Conservation (phyloP, 2,113 vertebrate genomes). For the Syrrhaptes paradoxus region DNA sequence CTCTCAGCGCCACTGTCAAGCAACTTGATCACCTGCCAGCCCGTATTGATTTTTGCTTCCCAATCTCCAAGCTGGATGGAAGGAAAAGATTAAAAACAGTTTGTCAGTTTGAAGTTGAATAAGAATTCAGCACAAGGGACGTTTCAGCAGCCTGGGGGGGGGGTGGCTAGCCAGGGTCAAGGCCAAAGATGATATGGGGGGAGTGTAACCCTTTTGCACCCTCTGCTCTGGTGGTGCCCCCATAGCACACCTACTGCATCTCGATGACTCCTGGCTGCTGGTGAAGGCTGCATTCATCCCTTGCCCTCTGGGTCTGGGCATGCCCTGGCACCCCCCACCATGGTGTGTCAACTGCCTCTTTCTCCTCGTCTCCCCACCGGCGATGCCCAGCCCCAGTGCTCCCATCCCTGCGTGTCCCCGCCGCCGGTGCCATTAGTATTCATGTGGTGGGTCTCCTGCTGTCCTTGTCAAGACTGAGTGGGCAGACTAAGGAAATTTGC, state of each 20-base stretch:
- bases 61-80: constrained; percentile 96
- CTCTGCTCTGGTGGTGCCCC: background rate
- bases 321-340: accelerated
- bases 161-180: constrained; percentile 41
- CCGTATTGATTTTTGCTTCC: constrained; percentile 98
- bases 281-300: background rate
- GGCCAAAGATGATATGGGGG: constrained; percentile 12
- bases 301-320: background rate
- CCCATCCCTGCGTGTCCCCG: background rate
- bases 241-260: no score
- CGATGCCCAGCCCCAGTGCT: background rate
- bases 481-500: constrained; percentile 58
- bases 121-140: constrained; percentile 91
- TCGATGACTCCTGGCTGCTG: background rate
- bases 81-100: constrained; percentile 99
- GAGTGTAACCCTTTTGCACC: constrained; percentile 48
- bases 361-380: accelerated
- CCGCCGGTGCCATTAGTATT: constrained; percentile 30
- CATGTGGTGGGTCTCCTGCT: constrained; percentile 9
- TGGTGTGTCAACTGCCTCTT: background rate
- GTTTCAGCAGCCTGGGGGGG: constrained; percentile 69
- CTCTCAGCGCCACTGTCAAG: constrained; percentile 75
- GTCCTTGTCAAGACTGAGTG: constrained; percentile 72
- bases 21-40: constrained; percentile 97
- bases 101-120: constrained; percentile 99